phyloP scores from a whole-genome alignment of 1,140 invertebrate species.

The Halesus radiatus region DNA sequence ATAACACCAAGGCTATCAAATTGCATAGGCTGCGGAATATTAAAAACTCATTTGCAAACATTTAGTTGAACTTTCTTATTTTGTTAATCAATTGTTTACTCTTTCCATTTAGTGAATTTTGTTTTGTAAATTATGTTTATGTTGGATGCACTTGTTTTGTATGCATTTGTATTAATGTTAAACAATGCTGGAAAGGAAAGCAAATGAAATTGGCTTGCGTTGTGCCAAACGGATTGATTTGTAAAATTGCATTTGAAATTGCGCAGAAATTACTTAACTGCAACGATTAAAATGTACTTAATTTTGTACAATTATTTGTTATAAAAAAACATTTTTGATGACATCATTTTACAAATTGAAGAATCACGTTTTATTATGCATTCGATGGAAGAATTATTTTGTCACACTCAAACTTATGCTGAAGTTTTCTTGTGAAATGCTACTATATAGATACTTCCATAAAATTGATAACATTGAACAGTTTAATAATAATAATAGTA shows the following conservation, averaged over 20 bases:
- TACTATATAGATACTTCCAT: too few relatives aligned
- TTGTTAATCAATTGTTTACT: too few relatives aligned
- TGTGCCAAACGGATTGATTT: conserved; percentile 39
- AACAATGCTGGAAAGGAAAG: conserved; percentile 11
- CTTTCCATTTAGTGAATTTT: background rate
- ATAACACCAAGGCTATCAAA: too few relatives aligned
- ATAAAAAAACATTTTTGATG: conserved; percentile 10
- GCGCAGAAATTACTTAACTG: background rate
- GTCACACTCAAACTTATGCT: too few relatives aligned
- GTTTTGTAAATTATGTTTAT: conserved; percentile 32
- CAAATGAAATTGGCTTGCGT: conserved; percentile 37
- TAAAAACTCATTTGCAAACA: too few relatives aligned
- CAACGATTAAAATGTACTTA: conserved; percentile 21
- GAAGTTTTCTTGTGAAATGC: too few relatives aligned
- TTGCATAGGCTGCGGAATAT: too few relatives aligned
- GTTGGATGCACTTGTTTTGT: conserved; percentile 50
- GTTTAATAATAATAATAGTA: too few relatives aligned
- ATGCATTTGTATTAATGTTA: conserved; percentile 48
- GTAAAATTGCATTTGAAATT: background rate
- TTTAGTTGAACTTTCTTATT: too few relatives aligned
- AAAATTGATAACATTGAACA: too few relatives aligned
- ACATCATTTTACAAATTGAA: conserved; percentile 7
- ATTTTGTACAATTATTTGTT: conserved; percentile 28
- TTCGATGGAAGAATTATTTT: too few relatives aligned
- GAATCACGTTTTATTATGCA: too few relatives aligned